These are phyloP conservation scores for Pyrgus malvae DNA, from an alignment of 2,888 invertebrate species.

Conservation along the genomic window DNA sequence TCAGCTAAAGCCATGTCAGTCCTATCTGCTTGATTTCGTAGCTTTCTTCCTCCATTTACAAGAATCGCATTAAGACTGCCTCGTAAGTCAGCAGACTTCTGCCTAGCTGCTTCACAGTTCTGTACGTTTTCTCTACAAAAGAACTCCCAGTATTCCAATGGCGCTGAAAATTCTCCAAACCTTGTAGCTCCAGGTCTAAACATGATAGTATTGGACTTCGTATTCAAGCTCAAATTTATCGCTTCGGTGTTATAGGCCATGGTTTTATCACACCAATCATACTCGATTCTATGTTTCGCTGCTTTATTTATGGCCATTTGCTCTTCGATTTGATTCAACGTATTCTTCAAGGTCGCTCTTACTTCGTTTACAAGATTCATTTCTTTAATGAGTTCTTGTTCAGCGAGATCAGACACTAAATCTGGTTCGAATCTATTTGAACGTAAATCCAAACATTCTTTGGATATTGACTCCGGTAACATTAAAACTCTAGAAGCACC, in stretches of 20 bases:
- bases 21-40: conserved; percentile 90
- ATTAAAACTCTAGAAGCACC: conserved; percentile 85
- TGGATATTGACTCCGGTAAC: conserved; percentile 88
- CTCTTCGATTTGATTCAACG: conserved; percentile 84
- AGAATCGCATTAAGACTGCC: conserved; percentile 88
- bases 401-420: conserved; percentile 88
- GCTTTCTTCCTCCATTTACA: conserved; percentile 88
- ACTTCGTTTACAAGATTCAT: conserved; percentile 87
- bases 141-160: conserved; percentile 90
- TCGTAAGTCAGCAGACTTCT: conserved; percentile 87
- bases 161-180: conserved; percentile 86
- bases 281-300: conserved; percentile 91
- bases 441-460: conserved; percentile 88
- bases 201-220: conserved; percentile 86
- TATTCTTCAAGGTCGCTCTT: conserved; percentile 82
- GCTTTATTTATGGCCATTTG: conserved; percentile 89
- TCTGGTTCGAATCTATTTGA: conserved; percentile 87
- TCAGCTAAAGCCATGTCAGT: conserved; percentile 90
- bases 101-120: conserved; percentile 87
- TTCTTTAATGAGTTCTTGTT: conserved; percentile 90
- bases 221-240: conserved; percentile 85
- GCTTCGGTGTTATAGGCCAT: conserved; percentile 90
- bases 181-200: conserved; percentile 91
- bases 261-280: conserved; percentile 95
- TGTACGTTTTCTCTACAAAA: conserved; percentile 90